These are phyloP conservation scores for Metallyticus violacea DNA, from an alignment of 2,888 invertebrate species.

Conservation along the genomic window DNA sequence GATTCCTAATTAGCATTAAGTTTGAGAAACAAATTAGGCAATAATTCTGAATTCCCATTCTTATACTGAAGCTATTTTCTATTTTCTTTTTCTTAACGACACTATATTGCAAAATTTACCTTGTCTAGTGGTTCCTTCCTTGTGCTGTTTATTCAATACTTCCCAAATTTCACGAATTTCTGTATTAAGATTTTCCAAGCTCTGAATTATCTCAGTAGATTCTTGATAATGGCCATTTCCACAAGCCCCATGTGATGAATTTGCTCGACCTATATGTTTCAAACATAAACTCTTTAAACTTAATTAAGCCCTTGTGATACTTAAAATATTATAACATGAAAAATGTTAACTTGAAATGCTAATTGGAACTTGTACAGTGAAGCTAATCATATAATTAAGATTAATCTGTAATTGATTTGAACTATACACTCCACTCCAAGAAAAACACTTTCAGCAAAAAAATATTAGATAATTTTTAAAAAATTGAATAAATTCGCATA, in stretches of 20 bases:
- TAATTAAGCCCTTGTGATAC: background rate
- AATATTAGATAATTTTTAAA: no score
- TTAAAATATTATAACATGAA: background rate
- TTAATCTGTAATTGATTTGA: no score
- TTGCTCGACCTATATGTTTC: background rate
- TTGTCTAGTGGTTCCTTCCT: slow-evolving; percentile 40
- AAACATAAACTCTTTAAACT: background rate
- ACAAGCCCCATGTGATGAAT: background rate
- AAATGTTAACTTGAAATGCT: no score
- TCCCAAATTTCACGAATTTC: slow-evolving; percentile 70
- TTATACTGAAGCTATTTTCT: background rate
- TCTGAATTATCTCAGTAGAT: slow-evolving; percentile 66
- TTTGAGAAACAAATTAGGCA: background rate
- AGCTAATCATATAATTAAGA: no score
- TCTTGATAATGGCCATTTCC: slow-evolving; percentile 48
- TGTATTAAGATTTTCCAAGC: slow-evolving; percentile 65
- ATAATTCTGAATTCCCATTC: background rate
- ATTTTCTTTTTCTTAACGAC: background rate
- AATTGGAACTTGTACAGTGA: no score
- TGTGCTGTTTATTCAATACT: slow-evolving; percentile 60
- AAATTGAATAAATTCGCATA: no score
- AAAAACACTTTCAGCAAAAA: no score
- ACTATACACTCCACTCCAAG: no score
- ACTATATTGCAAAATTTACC: background rate
- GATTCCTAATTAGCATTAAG: background rate